Percentiles rank a stretch among this genome's conserved stretches.
phyloP scores from a whole-genome alignment of 2,888 invertebrate genomes.

The Clusia tigrina region DNA sequence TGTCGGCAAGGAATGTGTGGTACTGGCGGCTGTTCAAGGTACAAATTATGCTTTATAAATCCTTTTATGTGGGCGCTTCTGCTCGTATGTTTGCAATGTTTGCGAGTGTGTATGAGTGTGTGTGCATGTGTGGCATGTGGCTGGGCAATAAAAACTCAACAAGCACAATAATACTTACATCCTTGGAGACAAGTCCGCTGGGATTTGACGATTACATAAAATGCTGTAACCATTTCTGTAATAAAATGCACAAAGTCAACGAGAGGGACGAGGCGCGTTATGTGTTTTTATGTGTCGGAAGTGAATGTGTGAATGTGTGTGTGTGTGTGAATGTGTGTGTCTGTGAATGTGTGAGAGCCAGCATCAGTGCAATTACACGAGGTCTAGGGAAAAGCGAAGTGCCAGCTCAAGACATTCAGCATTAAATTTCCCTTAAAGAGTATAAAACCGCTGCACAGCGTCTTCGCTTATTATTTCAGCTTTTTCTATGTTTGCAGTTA shows the following conservation, averaged over 20 bases:
- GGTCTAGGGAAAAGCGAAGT: background rate
- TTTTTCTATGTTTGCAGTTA: too few relatives aligned
- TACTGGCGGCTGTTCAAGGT: too few relatives aligned
- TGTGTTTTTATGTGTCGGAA: too few relatives aligned
- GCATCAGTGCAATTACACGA: background rate
- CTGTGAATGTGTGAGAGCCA: background rate
- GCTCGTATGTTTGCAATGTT: background rate
- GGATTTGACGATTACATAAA: conserved; percentile 20
- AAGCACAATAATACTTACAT: background rate
- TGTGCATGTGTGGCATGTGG: background rate
- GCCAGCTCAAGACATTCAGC: too few relatives aligned
- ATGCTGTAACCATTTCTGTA: conserved; percentile 24
- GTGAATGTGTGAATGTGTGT: too few relatives aligned
- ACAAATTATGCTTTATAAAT: conserved; percentile 2
- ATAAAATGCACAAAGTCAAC: conserved; percentile 18
- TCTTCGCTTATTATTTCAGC: too few relatives aligned
- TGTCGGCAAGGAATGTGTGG: background rate
- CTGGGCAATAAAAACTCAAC: conserved; percentile 1
- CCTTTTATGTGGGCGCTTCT: background rate
- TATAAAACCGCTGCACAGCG: too few relatives aligned
- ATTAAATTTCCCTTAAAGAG: too few relatives aligned
- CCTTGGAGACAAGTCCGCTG: background rate
- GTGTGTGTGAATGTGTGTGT: background rate
- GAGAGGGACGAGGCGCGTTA: too few relatives aligned
- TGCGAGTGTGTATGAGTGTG: background rate